Evolutionary conservation across 2,797 vertebrate species (phyloP), one percentile per base, ranked within the genome.

Genomic region (Notolabrus celidotus): DNA sequence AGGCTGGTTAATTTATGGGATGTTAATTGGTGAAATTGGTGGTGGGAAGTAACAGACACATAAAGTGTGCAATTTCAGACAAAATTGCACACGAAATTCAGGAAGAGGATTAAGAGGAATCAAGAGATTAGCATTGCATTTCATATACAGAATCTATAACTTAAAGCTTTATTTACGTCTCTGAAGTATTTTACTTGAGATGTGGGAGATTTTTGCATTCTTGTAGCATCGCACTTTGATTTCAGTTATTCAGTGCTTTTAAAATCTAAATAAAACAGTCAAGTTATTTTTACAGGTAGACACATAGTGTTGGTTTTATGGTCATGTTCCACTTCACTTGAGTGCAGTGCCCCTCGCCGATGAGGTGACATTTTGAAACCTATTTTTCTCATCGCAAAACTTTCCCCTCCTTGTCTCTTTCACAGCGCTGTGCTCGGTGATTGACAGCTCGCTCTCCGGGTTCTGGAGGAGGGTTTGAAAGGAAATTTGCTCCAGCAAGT

Each of bases 281-380:
- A 57, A 66, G 59, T 67, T 85, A 79, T 87, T 81, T 74, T 80
- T 85, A 84, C 78, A 82, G 75, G 69, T 58, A 65, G 66, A 87
- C 67, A 77, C 69, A 88, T 80, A 82, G 6, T 74, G 77, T 83
- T 77, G 84, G n/a, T n/a, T n/a, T n/a, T n/a, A n/a, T n/a, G n/a
- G 86, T 85, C 79, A 67, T 71, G 86, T 87, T 92, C 82, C 86
- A 85, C 83, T 85, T 82, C 81, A 86, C 64, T 79, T 65, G 76
- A 85, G 54, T 68, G 72, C 17, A 68, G 81, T 42, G 79, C 80
- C 17, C 61, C 74, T 34, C 47, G 43, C 77, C 42, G 63, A 81
- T 74, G 89, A 86, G 79, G 82, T 93, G 93, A 93, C 89, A 93
- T 93, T 93, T 92, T 87, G 79, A 93, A 94, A 92, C 92, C 86